Evolutionary conservation across 2,113 vertebrate species (phyloP).

Genomic region (Casuarius casuarius): DNA sequence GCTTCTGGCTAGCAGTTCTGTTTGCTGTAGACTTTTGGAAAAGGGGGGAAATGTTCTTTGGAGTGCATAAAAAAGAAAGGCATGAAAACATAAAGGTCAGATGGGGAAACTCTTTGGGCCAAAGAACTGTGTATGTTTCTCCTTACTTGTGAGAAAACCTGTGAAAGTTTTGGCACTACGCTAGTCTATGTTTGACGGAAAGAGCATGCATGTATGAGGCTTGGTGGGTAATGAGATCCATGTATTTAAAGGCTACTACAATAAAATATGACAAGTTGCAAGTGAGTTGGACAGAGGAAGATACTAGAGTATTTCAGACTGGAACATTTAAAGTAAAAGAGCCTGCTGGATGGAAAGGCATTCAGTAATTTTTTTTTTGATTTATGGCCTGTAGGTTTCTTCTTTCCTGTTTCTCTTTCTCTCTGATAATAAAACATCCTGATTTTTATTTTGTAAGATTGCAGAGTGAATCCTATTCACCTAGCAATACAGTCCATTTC

Average conservation of each 20-base stretch:
- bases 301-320: background rate
- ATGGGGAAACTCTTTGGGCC: background rate
- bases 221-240: background rate
- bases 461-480: background rate
- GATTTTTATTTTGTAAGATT: background rate
- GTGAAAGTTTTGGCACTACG: background rate
- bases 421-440: background rate
- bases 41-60: background rate
- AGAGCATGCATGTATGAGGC: fast-evolving
- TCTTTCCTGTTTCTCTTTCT: background rate
- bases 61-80: background rate
- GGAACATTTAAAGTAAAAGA: background rate
- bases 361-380: background rate
- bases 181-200: background rate
- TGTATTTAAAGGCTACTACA: background rate
- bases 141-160: background rate
- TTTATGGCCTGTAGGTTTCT: background rate
- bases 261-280: background rate
- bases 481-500: background rate
- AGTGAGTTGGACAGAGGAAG: background rate
- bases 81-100: background rate
- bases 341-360: background rate
- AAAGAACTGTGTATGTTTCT: background rate
- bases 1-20: background rate
- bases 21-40: background rate